Conservation (phyloP, 2,113 vertebrate species). For the Phrynocephalus versicolor region DNA sequence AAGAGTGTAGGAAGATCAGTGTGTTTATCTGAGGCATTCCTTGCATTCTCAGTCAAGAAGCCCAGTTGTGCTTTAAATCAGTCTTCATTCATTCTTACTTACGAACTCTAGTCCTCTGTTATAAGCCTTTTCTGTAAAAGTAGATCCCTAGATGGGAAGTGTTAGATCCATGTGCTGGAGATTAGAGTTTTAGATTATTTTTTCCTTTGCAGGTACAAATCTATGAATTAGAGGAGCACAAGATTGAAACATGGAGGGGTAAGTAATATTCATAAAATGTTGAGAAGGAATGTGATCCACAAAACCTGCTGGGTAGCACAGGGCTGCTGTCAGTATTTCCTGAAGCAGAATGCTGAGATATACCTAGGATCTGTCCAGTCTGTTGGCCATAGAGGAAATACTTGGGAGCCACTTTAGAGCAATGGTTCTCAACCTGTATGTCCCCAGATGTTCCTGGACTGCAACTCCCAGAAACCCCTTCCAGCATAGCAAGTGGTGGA, state of each 20-base stretch:
- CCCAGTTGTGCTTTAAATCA: not conserved
- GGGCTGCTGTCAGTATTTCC: not conserved
- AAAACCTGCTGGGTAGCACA: not conserved
- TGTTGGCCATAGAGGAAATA: no score
- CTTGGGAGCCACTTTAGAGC: no score
- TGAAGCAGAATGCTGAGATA: not conserved
- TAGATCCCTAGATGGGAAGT: not conserved
- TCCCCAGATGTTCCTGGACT: no score
- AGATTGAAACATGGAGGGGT: constrained; percentile 98
- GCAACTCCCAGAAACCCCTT: no score
- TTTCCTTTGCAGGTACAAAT: constrained; percentile 89
- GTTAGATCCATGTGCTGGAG: not conserved
- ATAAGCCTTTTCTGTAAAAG: not conserved
- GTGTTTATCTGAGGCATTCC: not conserved
- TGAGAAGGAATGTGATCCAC: not conserved
- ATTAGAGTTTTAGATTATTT: not conserved
- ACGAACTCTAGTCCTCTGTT: not conserved
- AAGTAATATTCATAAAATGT: constrained; percentile 43
- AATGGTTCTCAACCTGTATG: no score
- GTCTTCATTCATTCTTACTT: not conserved
- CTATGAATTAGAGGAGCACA: constrained; percentile 97
- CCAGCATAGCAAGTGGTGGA: no score
- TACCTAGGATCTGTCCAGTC: not conserved
- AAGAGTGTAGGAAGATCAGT: not conserved
- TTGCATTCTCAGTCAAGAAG: not conserved